A percentile compares a stretch with the other conserved stretches of the same genome.
Evolutionary conservation across 1,140 invertebrate species (phyloP).

Genomic region (Hycleus phaleratus): DNA sequence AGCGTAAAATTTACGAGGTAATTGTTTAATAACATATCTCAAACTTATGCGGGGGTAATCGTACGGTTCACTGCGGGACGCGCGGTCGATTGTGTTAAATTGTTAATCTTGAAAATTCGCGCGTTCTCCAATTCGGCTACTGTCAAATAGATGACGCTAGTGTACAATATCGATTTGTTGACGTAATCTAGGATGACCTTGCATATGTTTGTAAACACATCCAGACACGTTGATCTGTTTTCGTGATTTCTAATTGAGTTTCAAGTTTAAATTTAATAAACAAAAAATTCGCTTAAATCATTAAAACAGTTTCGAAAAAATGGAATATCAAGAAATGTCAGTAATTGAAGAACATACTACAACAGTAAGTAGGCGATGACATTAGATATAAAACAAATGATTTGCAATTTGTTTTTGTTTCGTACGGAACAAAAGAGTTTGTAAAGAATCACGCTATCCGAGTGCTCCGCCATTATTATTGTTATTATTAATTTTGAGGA

Average conservation of each 20-base stretch:
- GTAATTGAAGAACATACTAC: constrained; percentile 35
- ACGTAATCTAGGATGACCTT: constrained; percentile 24
- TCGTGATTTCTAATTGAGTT: neutral
- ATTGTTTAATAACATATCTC: no score
- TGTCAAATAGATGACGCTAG: neutral
- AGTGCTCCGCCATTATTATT: neutral
- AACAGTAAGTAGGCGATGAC: constrained; percentile 31
- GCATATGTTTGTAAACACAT: constrained; percentile 26
- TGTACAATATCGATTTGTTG: constrained; percentile 7
- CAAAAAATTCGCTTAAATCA: neutral
- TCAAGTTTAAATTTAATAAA: neutral
- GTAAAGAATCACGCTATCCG: neutral
- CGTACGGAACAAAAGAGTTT: neutral
- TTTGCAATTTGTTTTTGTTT: neutral
- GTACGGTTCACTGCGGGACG: no score
- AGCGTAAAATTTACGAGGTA: no score
- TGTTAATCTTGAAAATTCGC: no score
- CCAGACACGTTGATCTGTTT: constrained; percentile 24
- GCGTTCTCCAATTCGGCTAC: no score
- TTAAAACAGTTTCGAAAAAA: neutral
- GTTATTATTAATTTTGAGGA: neutral
- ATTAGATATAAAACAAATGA: constrained; percentile 2
- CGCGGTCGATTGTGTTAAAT: no score
- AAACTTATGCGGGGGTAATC: no score
- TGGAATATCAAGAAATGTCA: constrained; percentile 38